Percentiles rank a stretch among this genome's conserved stretches.
These are phyloP conservation scores for Uropsilus gracilis DNA, from an alignment of 2,113 vertebrate species.

Conservation along the genomic window DNA sequence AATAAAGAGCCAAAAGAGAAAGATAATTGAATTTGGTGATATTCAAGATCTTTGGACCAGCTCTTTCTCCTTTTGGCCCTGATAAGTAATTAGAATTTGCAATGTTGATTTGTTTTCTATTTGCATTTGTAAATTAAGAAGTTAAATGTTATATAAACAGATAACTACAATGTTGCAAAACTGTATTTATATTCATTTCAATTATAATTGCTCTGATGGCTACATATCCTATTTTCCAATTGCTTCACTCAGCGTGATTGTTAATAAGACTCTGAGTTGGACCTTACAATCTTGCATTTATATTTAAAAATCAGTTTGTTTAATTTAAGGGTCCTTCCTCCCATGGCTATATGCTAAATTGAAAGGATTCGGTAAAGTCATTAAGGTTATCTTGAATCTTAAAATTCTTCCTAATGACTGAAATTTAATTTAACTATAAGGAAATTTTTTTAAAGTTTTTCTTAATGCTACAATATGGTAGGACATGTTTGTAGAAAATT, in stretches of 20 bases:
- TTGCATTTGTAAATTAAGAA: neutral
- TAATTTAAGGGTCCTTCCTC: neutral
- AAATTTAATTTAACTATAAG: neutral
- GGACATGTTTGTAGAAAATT: neutral
- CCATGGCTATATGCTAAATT: neutral
- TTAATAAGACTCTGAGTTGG: neutral
- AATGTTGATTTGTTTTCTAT: neutral
- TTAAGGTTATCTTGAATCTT: constrained; percentile 15
- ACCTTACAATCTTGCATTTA: neutral
- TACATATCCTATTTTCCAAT: constrained; percentile 44
- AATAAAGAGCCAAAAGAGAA: neutral
- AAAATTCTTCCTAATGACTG: constrained; percentile 11
- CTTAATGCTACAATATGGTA: neutral
- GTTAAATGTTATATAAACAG: neutral
- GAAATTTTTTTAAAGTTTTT: neutral
- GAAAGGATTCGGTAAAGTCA: neutral
- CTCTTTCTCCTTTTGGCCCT: neutral
- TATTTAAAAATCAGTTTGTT: constrained; percentile 35
- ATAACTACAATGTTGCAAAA: neutral
- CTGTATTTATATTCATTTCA: constrained; percentile 41
- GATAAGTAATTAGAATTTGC: neutral
- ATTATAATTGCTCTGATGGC: neutral
- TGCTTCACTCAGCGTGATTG: neutral
- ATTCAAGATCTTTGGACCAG: constrained; percentile 9
- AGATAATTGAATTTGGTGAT: constrained; percentile 47